Evolutionary conservation across 2,113 vertebrate species (phyloP).

Genomic region (Cairina moschata): DNA sequence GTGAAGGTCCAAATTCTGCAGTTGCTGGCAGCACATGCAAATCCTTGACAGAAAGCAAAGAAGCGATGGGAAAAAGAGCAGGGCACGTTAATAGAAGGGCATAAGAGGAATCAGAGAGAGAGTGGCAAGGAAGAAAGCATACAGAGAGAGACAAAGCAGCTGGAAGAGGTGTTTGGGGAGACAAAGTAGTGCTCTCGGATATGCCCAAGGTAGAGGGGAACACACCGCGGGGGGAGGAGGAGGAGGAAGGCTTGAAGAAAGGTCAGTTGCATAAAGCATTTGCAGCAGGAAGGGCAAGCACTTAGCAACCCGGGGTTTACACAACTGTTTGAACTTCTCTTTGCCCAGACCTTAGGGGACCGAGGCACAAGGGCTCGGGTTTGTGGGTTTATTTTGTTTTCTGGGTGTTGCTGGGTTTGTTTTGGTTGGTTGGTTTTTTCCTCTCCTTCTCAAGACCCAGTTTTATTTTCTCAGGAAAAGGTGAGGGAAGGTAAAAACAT

Average conservation of each 20-base stretch:
- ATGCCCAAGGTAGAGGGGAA: neutral
- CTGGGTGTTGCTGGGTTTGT: neutral
- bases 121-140: neutral
- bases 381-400: neutral
- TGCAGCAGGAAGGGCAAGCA: neutral
- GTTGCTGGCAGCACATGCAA: neutral
- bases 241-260: neutral
- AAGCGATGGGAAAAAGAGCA: neutral
- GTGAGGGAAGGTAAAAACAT: neutral
- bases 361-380: neutral
- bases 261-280: neutral
- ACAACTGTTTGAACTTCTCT: neutral
- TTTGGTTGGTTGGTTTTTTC: neutral
- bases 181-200: neutral
- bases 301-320: neutral
- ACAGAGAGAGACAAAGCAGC: neutral
- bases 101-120: neutral
- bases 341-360: neutral
- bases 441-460: neutral
- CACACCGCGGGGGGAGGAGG: neutral
- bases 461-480: conserved; percentile 5
- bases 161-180: neutral
- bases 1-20: neutral
- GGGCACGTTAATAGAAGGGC: neutral
- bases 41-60: neutral